These are phyloP conservation scores for Buathra laborator DNA, from an alignment of 2,888 invertebrate genomes.

Conservation along the genomic window DNA sequence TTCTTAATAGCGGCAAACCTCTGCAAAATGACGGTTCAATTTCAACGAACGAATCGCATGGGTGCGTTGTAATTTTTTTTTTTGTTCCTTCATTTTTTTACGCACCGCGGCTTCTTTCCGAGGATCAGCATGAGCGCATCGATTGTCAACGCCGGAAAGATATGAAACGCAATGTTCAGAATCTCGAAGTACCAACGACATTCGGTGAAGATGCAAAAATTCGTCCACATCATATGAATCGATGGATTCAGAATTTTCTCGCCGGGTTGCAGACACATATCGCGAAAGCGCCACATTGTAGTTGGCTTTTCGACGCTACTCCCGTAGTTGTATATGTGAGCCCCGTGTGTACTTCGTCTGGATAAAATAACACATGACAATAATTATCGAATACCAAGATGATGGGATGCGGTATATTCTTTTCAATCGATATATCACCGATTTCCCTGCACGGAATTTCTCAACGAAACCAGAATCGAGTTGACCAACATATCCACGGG, in stretches of 20 bases:
- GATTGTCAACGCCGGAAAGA: slow-evolving; percentile 74
- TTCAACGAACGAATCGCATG: no score
- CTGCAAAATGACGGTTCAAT: slow-evolving; percentile 13
- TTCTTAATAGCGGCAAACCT: slow-evolving; percentile 30
- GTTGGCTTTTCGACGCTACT: slow-evolving; percentile 90
- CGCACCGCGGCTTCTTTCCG: slow-evolving; percentile 76
- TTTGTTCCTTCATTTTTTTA: slow-evolving; percentile 7
- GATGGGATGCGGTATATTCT: not conserved
- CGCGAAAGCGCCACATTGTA: slow-evolving; percentile 57
- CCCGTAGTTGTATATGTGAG: slow-evolving; percentile 93
- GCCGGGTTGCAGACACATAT: slow-evolving; percentile 1
- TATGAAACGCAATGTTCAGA: slow-evolving; percentile 73
- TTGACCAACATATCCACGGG: slow-evolving; percentile 77
- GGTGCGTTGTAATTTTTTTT: not conserved
- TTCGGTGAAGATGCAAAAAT: slow-evolving; percentile 24
- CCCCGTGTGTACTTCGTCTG: slow-evolving; percentile 69
- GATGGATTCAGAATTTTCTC: slow-evolving; percentile 58
- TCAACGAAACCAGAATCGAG: slow-evolving; percentile 73
- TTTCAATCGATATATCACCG: not conserved
- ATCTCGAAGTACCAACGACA: slow-evolving; percentile 64
- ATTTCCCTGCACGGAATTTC: slow-evolving; percentile 74
- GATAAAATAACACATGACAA: not conserved
- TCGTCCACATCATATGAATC: slow-evolving; percentile 70
- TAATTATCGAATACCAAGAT: not conserved
- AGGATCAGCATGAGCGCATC: slow-evolving; percentile 71